These are phyloP conservation scores for Diabrotica undecimpunctata DNA, from an alignment of 1,140 invertebrate genomes.

Conservation along the genomic window DNA sequence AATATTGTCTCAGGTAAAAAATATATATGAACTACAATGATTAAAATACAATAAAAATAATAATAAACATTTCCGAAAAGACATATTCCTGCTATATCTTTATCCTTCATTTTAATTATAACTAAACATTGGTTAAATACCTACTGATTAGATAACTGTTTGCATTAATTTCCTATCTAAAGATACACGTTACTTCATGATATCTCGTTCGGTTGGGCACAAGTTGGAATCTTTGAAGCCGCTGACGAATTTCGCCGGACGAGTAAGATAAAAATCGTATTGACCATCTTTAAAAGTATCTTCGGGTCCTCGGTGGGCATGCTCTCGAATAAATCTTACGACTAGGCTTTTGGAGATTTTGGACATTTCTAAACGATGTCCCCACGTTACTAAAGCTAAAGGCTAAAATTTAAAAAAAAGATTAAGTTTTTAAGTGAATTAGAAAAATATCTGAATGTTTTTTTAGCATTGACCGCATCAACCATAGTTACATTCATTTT, in stretches of 20 bases:
- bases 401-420: conserved; percentile 55
- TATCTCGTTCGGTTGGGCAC: conserved; percentile 43
- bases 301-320: conserved; percentile 66
- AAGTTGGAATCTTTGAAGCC: conserved; percentile 51
- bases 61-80: too few species aligned
- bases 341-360: conserved; percentile 58
- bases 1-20: too few species aligned
- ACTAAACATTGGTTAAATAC: too few species aligned
- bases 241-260: conserved; percentile 54
- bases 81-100: too few species aligned
- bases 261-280: conserved; percentile 48
- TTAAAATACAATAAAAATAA: too few species aligned
- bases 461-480: too few species aligned
- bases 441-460: too few species aligned
- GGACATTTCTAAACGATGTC: conserved; percentile 69
- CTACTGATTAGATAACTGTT: not conserved
- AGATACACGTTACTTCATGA: conserved; percentile 14
- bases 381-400: conserved; percentile 74
- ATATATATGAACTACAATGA: too few species aligned
- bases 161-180: not conserved
- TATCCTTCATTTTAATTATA: too few species aligned
- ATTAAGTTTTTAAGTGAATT: not conserved
- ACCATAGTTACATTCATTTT: too few species aligned
- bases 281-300: conserved; percentile 58
- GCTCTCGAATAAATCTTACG: conserved; percentile 61